These are phyloP conservation scores for Apteryx mantelli DNA, from an alignment of 2,113 vertebrate genomes.

Conservation along the genomic window DNA sequence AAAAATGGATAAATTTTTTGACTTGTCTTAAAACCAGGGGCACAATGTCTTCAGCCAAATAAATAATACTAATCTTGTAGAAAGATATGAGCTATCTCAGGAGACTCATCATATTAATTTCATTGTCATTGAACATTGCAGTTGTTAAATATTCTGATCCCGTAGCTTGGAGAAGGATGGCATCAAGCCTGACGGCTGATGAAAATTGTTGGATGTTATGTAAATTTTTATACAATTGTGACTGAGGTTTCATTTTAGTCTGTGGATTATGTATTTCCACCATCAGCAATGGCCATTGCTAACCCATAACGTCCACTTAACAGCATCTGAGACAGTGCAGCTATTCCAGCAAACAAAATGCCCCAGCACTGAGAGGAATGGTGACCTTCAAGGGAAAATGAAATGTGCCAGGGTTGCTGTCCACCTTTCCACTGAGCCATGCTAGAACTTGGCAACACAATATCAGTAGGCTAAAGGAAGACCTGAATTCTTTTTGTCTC, in stretches of 20 bases:
- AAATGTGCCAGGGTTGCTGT: not conserved
- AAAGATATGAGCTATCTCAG: not conserved
- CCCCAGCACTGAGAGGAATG: not conserved
- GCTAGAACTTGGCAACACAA: fast-evolving
- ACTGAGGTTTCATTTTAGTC: not conserved
- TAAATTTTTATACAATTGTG: not conserved
- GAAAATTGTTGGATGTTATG: not conserved
- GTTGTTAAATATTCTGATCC: not conserved
- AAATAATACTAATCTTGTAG: not conserved
- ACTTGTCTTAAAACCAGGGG: constrained; percentile 1
- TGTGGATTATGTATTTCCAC: not conserved
- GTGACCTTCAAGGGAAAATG: not conserved
- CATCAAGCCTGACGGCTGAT: not conserved
- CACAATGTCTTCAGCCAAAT: constrained; percentile 23
- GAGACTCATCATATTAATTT: not conserved
- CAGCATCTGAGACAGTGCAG: not conserved
- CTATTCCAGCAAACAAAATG: not conserved
- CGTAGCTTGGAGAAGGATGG: not conserved
- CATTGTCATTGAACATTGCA: not conserved
- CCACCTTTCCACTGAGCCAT: not conserved
- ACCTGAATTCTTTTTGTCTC: not conserved
- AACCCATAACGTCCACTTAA: not conserved
- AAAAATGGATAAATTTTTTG: not conserved
- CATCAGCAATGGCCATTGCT: not conserved
- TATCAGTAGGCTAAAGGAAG: not conserved